phyloP scores from a whole-genome alignment of 2,888 invertebrate genomes.

The Piscicola geometra region DNA sequence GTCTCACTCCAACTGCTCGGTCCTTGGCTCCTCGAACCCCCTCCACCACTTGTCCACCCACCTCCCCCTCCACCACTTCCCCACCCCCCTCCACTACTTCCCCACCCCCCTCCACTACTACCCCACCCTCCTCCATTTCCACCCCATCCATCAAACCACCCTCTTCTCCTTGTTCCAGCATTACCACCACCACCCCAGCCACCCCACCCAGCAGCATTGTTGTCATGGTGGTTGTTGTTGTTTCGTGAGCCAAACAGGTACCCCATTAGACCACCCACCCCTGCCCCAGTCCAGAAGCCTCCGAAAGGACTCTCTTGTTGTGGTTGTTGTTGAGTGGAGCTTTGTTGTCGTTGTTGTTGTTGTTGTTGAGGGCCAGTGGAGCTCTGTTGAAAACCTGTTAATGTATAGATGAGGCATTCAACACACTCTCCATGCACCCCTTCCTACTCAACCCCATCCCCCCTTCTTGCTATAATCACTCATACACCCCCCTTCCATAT shows the following conservation, averaged over 20 bases:
- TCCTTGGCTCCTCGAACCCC: background rate
- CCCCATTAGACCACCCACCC: conserved; percentile 43
- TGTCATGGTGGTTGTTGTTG: background rate
- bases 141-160: conserved; percentile 14
- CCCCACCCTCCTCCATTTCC: conserved; percentile 1
- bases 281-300: conserved; percentile 46
- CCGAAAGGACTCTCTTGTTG: conserved; percentile 37
- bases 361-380: background rate
- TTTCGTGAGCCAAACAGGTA: conserved; percentile 43
- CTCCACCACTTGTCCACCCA: no score
- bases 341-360: conserved; percentile 1
- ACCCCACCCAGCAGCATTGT: background rate
- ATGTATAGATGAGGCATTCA: no score
- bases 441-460: no score
- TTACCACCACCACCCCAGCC: background rate
- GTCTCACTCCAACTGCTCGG: conserved; percentile 5
- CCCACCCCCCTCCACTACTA: background rate
- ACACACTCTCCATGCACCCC: no score
- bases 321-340: background rate
- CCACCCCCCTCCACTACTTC: no score
- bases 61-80: background rate
- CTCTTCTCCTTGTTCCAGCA: conserved; percentile 11
- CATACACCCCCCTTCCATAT: no score
- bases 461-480: no score
- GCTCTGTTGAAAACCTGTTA: no score